Conservation (phyloP, 2,113 vertebrate species). For the Natator depressus region DNA sequence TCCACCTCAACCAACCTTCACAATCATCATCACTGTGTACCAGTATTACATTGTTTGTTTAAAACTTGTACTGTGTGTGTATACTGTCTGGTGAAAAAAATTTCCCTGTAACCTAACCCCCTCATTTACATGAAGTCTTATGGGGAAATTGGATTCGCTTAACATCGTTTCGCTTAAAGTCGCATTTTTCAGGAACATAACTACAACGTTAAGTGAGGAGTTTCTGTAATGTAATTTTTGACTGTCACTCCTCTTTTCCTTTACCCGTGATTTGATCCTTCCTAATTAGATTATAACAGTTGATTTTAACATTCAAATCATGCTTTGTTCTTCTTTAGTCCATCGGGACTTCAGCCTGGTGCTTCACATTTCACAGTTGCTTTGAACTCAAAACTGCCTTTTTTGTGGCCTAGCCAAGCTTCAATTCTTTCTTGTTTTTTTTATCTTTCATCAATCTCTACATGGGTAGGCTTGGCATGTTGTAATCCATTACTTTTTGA, state of each 20-base stretch:
- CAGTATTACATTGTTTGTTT: too few species aligned
- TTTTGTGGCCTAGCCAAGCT: background rate
- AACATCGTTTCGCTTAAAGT: too few species aligned
- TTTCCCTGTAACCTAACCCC: too few species aligned
- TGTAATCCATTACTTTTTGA: background rate
- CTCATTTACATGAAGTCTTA: too few species aligned
- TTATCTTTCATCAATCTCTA: conserved; percentile 31
- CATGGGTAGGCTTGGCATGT: conserved; percentile 29
- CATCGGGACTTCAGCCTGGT: background rate
- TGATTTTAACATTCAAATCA: background rate
- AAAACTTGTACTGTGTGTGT: too few species aligned
- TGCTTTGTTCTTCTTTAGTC: background rate
- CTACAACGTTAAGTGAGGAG: too few species aligned
- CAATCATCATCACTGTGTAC: too few species aligned
- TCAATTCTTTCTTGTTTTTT: background rate
- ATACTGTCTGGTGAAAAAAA: too few species aligned
- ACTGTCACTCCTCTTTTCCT: background rate
- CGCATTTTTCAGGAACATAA: too few species aligned
- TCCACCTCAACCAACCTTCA: too few species aligned
- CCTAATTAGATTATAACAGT: background rate
- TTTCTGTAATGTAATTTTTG: background rate
- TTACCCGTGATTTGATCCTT: background rate
- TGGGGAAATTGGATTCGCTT: too few species aligned
- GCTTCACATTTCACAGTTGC: background rate
- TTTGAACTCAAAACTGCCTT: background rate